phyloP scores from a whole-genome alignment of 2,113 vertebrate species.

The Alligator mississippiensis region DNA sequence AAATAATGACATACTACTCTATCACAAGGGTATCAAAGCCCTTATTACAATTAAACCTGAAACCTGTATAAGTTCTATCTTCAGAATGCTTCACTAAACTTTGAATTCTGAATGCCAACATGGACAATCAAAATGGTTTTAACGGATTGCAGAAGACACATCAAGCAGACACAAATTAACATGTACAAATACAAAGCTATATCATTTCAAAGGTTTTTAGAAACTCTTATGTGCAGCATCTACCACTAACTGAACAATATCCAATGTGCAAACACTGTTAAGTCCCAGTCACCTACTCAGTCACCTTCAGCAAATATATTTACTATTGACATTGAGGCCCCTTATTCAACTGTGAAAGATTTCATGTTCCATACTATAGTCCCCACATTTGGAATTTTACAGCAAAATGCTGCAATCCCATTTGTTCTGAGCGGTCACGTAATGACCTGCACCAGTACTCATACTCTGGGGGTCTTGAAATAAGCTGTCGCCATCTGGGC shows the following conservation, averaged over 20 bases:
- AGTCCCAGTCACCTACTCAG: too few species aligned
- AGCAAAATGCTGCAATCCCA: neutral
- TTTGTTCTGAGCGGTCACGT: neutral
- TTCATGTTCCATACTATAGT: neutral
- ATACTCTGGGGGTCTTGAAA: neutral
- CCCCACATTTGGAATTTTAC: accelerated
- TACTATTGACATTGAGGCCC: neutral
- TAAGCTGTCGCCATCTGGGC: neutral
- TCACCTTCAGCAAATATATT: neutral
- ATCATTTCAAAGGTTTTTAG: neutral
- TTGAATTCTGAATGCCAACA: neutral
- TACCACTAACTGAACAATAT: neutral
- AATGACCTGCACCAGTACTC: neutral
- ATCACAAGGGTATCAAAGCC: constrained; percentile 57
- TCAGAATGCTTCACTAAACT: constrained; percentile 47
- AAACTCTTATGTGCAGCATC: neutral
- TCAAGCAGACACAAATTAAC: neutral
- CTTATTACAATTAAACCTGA: constrained; percentile 58
- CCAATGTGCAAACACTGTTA: neutral
- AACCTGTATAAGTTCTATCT: constrained; percentile 25
- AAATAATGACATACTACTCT: neutral
- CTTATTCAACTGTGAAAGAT: neutral
- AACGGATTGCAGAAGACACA: neutral
- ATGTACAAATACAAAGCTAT: neutral
- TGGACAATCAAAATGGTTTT: neutral